Percentiles rank a stretch among this genome's conserved stretches.
These are phyloP conservation scores for Psilanteris sp. DNA, from an alignment of 1,140 invertebrate genomes.

Conservation along the genomic window DNA sequence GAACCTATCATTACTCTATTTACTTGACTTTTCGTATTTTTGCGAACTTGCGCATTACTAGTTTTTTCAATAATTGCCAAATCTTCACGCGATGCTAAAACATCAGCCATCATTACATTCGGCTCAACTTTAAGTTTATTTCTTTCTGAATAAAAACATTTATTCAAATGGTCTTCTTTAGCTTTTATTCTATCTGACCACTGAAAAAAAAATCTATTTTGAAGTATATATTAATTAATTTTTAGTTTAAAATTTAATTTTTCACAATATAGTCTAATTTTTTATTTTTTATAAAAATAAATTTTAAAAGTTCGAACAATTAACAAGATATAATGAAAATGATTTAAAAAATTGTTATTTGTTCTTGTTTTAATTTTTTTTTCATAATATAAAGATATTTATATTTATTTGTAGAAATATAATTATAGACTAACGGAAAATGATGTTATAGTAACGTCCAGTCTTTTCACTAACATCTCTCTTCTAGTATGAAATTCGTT, in stretches of 20 bases:
- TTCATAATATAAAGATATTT: no score
- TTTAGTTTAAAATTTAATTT: no score
- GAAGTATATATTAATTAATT: not conserved
- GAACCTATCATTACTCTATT: constrained; percentile 92
- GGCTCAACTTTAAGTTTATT: constrained; percentile 83
- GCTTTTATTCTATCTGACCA: constrained; percentile 91
- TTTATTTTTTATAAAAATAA: no score
- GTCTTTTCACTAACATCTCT: constrained; percentile 92
- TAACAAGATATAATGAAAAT: no score
- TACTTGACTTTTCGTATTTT: constrained; percentile 88
- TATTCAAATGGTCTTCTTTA: constrained; percentile 87
- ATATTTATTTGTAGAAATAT: no score
- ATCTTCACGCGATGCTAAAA: constrained; percentile 91
- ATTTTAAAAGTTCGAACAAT: not conserved
- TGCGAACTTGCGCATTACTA: constrained; percentile 87
- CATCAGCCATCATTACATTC: constrained; percentile 84
- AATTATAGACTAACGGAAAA: constrained; percentile 89
- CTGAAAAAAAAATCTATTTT: constrained; percentile 73
- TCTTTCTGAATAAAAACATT: constrained; percentile 85
- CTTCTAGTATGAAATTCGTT: constrained; percentile 91
- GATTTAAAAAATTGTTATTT: no score
- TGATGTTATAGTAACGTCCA: constrained; percentile 96
- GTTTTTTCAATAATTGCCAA: constrained; percentile 93
- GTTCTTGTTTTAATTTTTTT: no score
- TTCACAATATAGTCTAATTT: no score